phyloP scores from a whole-genome alignment of 2,797 vertebrate genomes.

The Mormyrops boulengeri region DNA sequence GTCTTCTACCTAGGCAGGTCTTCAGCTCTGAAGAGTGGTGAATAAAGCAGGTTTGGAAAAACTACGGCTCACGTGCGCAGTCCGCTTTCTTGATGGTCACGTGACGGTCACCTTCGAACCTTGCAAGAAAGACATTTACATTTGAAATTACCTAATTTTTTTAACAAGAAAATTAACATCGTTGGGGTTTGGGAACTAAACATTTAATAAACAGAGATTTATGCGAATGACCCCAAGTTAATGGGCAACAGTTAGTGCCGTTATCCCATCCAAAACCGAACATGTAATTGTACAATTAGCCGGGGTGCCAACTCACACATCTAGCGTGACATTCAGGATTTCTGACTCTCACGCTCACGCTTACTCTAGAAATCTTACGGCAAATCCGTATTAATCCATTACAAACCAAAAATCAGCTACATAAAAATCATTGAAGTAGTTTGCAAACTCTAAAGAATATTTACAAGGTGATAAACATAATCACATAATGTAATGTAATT shows the following conservation, averaged over 20 bases:
- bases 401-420: neutral
- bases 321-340: neutral
- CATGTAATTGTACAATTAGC: neutral
- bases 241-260: neutral
- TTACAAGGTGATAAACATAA: neutral
- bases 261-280: neutral
- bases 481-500: too few relatives aligned
- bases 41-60: neutral
- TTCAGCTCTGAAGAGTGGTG: neutral
- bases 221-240: neutral
- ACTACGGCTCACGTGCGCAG: neutral
- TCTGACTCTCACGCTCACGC: neutral
- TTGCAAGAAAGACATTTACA: neutral
- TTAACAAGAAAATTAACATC: neutral
- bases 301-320: neutral
- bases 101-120: neutral
- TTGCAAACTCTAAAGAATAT: neutral
- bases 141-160: neutral
- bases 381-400: neutral
- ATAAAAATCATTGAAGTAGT: neutral
- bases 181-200: neutral
- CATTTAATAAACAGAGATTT: neutral
- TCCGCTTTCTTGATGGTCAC: neutral
- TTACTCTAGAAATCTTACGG: neutral
- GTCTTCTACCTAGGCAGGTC: neutral